A percentile compares a stretch with the other conserved stretches of the same genome.
Evolutionary conservation across 1,140 invertebrate species (phyloP).

Genomic region (Metaphire vulgaris): DNA sequence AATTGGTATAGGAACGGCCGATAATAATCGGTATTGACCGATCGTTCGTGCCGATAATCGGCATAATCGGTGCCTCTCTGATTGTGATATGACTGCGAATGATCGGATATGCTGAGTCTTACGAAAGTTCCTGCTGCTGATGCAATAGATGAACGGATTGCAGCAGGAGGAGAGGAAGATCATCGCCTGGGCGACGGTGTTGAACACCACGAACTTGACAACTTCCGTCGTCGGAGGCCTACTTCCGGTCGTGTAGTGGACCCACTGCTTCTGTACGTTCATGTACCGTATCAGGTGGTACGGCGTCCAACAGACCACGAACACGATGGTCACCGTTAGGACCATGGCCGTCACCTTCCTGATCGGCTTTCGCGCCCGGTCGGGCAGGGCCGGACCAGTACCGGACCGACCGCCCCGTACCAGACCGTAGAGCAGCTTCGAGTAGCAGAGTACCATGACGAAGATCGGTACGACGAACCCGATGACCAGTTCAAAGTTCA

Average conservation of each 20-base stretch:
- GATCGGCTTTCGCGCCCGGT: slow-evolving; percentile 12
- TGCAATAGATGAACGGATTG: slow-evolving; percentile 14
- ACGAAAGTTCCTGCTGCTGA: slow-evolving; percentile 15
- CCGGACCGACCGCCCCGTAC: background rate
- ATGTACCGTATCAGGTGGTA: slow-evolving; percentile 10
- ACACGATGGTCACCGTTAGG: slow-evolving; percentile 8
- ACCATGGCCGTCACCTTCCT: slow-evolving; percentile 12
- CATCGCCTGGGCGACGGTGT: slow-evolving; percentile 9
- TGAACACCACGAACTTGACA: slow-evolving; percentile 14
- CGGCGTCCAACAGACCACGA: slow-evolving; percentile 10
- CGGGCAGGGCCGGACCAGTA: background rate
- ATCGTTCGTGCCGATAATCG: too few species aligned
- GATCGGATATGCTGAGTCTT: background rate
- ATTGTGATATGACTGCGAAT: background rate
- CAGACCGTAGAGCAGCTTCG: slow-evolving; percentile 7
- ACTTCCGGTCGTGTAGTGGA: background rate
- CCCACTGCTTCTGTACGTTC: background rate
- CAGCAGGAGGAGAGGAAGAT: slow-evolving; percentile 11
- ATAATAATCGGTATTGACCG: too few species aligned
- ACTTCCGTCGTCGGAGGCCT: background rate
- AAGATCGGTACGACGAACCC: slow-evolving; percentile 14
- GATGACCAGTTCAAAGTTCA: slow-evolving; percentile 15
- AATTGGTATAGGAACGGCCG: too few species aligned
- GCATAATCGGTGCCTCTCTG: too few species aligned
- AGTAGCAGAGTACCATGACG: slow-evolving; percentile 20